Evolutionary conservation across 2,113 vertebrate species (phyloP).

Genomic region (Otocyon megalotis): DNA sequence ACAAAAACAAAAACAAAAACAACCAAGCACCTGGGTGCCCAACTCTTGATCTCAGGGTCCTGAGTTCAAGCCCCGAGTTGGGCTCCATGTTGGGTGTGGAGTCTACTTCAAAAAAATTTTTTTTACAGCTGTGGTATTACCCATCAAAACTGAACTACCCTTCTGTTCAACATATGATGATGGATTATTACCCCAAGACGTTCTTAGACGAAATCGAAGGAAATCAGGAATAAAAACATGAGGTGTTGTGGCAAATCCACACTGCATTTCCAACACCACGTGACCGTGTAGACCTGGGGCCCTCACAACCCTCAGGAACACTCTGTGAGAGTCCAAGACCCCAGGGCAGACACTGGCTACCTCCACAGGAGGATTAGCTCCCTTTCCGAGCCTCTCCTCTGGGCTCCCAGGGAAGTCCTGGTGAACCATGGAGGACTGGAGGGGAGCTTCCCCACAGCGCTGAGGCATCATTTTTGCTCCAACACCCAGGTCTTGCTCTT

Average conservation of each 20-base stretch:
- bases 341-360: fast-evolving
- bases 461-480: not conserved
- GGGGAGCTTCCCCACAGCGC: not conserved
- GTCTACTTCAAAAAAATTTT: not conserved
- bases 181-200: too few relatives aligned
- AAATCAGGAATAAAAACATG: fast-evolving
- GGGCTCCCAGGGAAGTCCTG: fast-evolving
- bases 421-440: not conserved
- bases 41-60: not conserved
- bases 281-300: fast-evolving
- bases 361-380: fast-evolving
- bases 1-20: not conserved
- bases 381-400: not conserved
- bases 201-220: too few relatives aligned
- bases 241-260: fast-evolving
- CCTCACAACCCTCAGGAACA: fast-evolving
- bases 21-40: too few relatives aligned
- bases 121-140: fast-evolving
- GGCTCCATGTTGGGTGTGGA: not conserved
- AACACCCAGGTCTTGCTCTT: not conserved
- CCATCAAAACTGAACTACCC: too few relatives aligned
- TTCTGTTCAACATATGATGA: not conserved
- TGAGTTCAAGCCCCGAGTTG: not conserved
- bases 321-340: not conserved
- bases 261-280: fast-evolving